Evolutionary conservation across 2,113 vertebrate species (phyloP).

Genomic region (Bubo blakistoni): DNA sequence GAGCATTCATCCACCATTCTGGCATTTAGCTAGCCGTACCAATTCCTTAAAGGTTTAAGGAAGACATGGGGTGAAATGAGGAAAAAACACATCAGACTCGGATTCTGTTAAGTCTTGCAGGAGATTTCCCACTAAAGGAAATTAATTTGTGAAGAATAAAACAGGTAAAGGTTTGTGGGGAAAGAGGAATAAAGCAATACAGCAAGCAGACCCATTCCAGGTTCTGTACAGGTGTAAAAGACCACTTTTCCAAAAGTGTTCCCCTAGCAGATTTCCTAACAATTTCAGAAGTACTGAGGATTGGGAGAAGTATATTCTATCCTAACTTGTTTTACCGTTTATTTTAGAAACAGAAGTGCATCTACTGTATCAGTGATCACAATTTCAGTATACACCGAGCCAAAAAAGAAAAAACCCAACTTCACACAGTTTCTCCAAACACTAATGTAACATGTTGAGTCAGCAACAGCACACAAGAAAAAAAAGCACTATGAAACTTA

Average conservation of each 20-base stretch:
- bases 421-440: not conserved
- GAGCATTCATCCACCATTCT: not conserved
- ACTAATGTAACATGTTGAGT: not conserved
- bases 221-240: accelerated
- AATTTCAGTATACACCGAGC: not conserved
- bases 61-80: not conserved
- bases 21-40: not conserved
- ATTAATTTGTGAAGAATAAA: not conserved
- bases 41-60: not conserved
- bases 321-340: not conserved
- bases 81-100: not conserved
- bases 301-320: not conserved
- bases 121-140: not conserved
- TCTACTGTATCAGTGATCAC: not conserved
- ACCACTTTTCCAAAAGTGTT: not conserved
- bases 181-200: not conserved
- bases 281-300: not conserved
- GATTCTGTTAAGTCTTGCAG: not conserved
- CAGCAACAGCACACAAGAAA: not conserved
- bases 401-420: not conserved
- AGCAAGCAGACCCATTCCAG: not conserved
- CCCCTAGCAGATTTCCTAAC: not conserved
- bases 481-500: not conserved
- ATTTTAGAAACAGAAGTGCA: not conserved
- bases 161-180: not conserved